Evolutionary conservation across 2,113 vertebrate genomes (phyloP), one percentile per base, ranked within the genome.

Genomic region (Himantopus leucocephalus): DNA sequence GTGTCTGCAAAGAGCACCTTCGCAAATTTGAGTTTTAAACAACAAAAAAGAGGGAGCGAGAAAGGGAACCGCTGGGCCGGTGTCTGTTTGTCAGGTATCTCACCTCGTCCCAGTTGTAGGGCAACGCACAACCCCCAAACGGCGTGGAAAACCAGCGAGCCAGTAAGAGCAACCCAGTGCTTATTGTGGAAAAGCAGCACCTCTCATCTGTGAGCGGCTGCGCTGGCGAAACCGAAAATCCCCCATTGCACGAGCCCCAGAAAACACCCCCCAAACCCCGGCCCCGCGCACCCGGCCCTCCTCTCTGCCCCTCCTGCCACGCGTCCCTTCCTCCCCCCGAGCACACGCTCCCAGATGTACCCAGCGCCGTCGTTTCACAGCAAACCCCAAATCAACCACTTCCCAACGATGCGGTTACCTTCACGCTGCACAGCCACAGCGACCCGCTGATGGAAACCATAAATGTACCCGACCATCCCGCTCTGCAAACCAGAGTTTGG

Each of bases 401-500:
- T 24, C 7, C 66, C 82, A 53, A 24, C 1, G 0, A 2, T 0
- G 48, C 2, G 16, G 17, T 5, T 35, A 19, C 48, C 59, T 14
- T 13, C 0, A 3, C 0, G 18, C 35, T 1, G 67, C 62, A 27
- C 4, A 3, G 20, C 43, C 86, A 85, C 68, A 32, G 35, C 47
- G 21, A 6, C 70, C 56, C 50, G 12, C 52, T 19, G n/a, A 17
- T 1, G 8, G 56, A 12, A 83, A 23, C 8, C 1, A 0, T 1
- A 37, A 52, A 27, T 2, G 56, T 8, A 9, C 0, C 0, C 0
- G 15, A 5, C 48, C 41, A 7, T 41, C 35, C 64, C 3, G 5
- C 75, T 68, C 53, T 60, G 30, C 70, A 39, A 11, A 18, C 35
- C 18, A 7, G 26, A 29, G 17, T 6, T 19, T 35, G 77, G 39